Evolutionary conservation across 2,113 vertebrate species (phyloP).

Genomic region (Gobiocypris rarus): DNA sequence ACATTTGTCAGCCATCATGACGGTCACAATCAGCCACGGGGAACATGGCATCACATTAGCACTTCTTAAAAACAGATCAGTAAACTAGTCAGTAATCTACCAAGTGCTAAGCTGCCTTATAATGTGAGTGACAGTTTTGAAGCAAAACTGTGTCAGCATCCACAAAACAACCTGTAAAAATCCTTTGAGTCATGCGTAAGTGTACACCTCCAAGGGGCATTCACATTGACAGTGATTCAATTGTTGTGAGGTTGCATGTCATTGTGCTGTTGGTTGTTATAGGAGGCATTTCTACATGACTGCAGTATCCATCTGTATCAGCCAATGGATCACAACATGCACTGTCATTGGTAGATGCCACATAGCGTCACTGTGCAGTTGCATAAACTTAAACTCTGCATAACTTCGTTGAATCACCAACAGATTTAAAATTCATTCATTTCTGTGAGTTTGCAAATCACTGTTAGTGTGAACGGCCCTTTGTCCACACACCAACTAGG

Average conservation of each 20-base stretch:
- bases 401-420: too few species aligned
- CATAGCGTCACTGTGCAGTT: background rate
- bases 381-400: background rate
- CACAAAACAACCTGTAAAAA: background rate
- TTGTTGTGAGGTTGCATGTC: background rate
- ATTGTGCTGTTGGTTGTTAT: background rate
- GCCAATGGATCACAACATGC: background rate
- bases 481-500: too few species aligned
- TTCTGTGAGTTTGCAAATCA: too few species aligned
- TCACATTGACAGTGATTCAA: background rate
- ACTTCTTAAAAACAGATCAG: conserved; percentile 26
- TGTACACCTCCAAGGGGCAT: background rate
- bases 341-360: background rate
- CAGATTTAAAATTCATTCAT: too few species aligned
- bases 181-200: background rate
- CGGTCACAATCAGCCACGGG: background rate
- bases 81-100: conserved; percentile 10
- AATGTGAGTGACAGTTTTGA: background rate
- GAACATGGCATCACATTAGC: conserved; percentile 1
- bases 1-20: conserved; percentile 12
- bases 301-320: background rate
- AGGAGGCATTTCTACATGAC: background rate
- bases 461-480: too few species aligned
- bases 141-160: background rate
- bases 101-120: background rate